These are phyloP conservation scores for Mnemiopsis leidyi DNA, from an alignment of 37 sponge, comb jelly and placozoan species.

Conservation along the genomic window DNA sequence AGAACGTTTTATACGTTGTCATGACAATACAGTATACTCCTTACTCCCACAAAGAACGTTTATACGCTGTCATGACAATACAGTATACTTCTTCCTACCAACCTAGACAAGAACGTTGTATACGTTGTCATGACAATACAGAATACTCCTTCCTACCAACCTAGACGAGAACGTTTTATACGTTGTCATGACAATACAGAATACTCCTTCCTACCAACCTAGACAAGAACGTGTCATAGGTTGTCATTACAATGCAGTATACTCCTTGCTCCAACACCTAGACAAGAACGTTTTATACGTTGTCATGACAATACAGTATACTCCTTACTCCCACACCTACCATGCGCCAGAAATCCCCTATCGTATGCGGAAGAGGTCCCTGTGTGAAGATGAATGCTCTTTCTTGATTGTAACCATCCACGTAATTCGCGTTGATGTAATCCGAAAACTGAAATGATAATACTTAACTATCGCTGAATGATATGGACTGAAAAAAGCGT, in stretches of 20 bases:
- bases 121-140: too few relatives aligned
- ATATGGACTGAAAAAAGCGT: too few relatives aligned
- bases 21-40: too few relatives aligned
- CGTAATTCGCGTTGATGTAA: constrained; percentile 60
- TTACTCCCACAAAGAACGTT: too few relatives aligned
- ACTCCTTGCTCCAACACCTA: constrained; percentile 56
- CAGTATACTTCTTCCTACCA: constrained; percentile 23
- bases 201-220: constrained; percentile 54
- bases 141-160: too few relatives aligned
- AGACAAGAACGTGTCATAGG: too few relatives aligned
- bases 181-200: constrained; percentile 60
- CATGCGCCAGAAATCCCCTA: constrained; percentile 60
- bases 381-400: constrained; percentile 60
- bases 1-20: too few relatives aligned
- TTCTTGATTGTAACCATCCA: constrained; percentile 45
- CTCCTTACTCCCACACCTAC: constrained; percentile 2
- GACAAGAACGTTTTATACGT: too few relatives aligned
- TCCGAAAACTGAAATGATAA: constrained; percentile 9
- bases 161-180: too few relatives aligned
- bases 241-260: constrained; percentile 59
- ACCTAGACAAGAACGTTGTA: not conserved
- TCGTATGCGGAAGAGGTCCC: constrained; percentile 28
- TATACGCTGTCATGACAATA: constrained; percentile 46
- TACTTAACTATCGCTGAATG: not conserved
- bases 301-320: constrained; percentile 61